Conservation (phyloP, 2,888 invertebrate genomes). For the Drosophila ezoana region DNA sequence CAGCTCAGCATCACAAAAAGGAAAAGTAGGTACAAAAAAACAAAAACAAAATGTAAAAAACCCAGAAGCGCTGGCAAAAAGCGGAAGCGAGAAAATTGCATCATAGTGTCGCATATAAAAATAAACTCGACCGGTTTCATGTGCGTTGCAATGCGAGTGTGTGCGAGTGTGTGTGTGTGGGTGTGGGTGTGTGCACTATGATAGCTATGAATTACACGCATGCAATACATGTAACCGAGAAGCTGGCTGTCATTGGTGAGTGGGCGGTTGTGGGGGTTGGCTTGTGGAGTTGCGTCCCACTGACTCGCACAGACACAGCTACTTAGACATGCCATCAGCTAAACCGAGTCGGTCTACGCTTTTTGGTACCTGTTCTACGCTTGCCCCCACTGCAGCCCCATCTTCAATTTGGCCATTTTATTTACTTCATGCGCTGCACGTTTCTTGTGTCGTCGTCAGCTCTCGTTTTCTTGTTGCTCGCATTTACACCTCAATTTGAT, state of each 20-base stretch:
- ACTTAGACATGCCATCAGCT: conserved; percentile 74
- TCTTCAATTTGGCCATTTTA: conserved; percentile 40
- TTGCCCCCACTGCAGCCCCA: background rate
- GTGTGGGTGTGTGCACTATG: conserved; percentile 43
- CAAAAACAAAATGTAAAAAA: conserved; percentile 18
- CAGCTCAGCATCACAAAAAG: conserved; percentile 66
- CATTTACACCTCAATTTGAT: conserved; percentile 82
- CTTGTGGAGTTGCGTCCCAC: conserved; percentile 4
- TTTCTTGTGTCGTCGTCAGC: conserved; percentile 39
- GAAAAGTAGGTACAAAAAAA: conserved; percentile 7
- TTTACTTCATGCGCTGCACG: conserved; percentile 62
- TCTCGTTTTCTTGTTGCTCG: conserved; percentile 60
- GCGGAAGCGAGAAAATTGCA: conserved; percentile 77
- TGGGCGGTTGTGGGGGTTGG: background rate
- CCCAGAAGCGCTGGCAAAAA: conserved; percentile 48
- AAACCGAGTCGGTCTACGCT: conserved; percentile 45
- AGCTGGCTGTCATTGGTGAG: conserved; percentile 23
- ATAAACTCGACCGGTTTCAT: conserved; percentile 74
- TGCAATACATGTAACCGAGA: conserved; percentile 63
- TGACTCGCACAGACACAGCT: conserved; percentile 56
- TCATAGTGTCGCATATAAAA: conserved; percentile 80
- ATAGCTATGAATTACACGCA: conserved; percentile 76
- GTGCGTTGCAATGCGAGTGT: conserved; percentile 32
- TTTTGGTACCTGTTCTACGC: conserved; percentile 22
- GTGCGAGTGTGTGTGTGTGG: conserved; percentile 6